These are phyloP conservation scores for Chloroclystis v-ata DNA, from an alignment of 2,888 invertebrate species.

Conservation along the genomic window DNA sequence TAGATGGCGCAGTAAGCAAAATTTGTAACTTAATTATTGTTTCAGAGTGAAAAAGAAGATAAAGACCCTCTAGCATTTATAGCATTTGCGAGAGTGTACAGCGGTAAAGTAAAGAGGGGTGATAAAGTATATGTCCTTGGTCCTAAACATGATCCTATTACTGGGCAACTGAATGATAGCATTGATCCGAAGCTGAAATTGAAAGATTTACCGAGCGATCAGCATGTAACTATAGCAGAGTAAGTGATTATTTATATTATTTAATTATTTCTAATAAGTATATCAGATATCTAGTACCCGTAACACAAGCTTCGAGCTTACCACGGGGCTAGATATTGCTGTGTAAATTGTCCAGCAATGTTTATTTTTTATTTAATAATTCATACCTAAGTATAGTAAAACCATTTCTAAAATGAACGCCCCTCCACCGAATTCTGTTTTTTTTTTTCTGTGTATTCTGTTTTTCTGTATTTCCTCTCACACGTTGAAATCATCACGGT, in stretches of 20 bases:
- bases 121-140: conserved; percentile 89
- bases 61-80: conserved; percentile 84
- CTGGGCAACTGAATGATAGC: conserved; percentile 59
- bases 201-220: conserved; percentile 79
- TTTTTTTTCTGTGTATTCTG: too few relatives aligned
- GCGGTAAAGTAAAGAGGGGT: conserved; percentile 88
- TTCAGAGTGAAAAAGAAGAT: conserved; percentile 42
- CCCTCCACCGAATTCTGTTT: too few relatives aligned
- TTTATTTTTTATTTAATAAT: too few relatives aligned
- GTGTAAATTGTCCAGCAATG: too few relatives aligned
- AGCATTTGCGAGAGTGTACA: conserved; percentile 95
- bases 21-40: background rate
- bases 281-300: too few relatives aligned
- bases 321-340: too few relatives aligned
- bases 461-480: too few relatives aligned
- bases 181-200: conserved; percentile 72
- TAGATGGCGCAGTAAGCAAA: background rate
- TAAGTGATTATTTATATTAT: conserved; percentile 47
- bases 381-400: too few relatives aligned
- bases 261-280: too few relatives aligned
- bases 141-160: conserved; percentile 91
- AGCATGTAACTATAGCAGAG: conserved; percentile 81
- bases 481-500: too few relatives aligned
- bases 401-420: too few relatives aligned
- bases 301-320: too few relatives aligned